phyloP scores from a whole-genome alignment of 2,113 vertebrate species.

The human region GRCh38 chrX:96891501-96892000 shows the following conservation, averaged over 20 bases:
- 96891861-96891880: not conserved
- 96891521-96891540: slow-evolving; percentile 38
- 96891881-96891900: slow-evolving; percentile 35
- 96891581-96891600: slow-evolving; percentile 40
- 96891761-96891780: not conserved
- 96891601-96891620: slow-evolving; percentile 46
- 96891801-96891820: not conserved
- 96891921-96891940: not conserved
- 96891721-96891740: slow-evolving; percentile 48
- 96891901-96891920: not conserved
- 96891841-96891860: not conserved
- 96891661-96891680: slow-evolving; percentile 54
- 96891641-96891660: not conserved
- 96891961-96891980: slow-evolving; percentile 38
- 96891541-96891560: not conserved
- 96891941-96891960: slow-evolving; percentile 46
- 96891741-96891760: slow-evolving; percentile 16
- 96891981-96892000: slow-evolving; percentile 34
- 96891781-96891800: not conserved
- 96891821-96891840: not conserved
- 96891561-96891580: slow-evolving; percentile 26
- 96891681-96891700: slow-evolving; percentile 21
- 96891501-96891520: slow-evolving; percentile 40
- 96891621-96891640: slow-evolving; percentile 4
- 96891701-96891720: slow-evolving; percentile 22